Evolutionary conservation across 2,113 vertebrate genomes (phyloP), one percentile per base, ranked within the genome.

Genomic region (Pyrgilauda ruficollis): DNA sequence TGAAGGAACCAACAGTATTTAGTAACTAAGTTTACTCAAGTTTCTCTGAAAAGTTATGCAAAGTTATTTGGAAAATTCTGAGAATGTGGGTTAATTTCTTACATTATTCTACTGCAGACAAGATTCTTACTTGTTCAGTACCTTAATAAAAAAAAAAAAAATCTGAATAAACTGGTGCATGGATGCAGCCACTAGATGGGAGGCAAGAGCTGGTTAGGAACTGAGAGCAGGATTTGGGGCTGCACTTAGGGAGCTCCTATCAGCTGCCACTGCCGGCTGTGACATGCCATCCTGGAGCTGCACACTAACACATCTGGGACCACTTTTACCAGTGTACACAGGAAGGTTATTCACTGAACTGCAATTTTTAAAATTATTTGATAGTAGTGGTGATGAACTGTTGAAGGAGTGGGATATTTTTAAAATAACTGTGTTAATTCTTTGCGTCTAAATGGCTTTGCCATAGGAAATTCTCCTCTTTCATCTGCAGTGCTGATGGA

Each of bases 141-240:
- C 15, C 15, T 30, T 11, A 21, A 67, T 39, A 7, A 1, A 58
- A 52, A 52, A 13, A 13, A n/a, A 68, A 61, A 70, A 41, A 44
- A 30, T 1, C 18, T 17, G n/a, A 61, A 31, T 33, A 13, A 68
- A 69, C 28, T 24, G 10, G 8, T 43, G 67, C 35, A 14, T 22
- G 39, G 23, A 39, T 39, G 4, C 17, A 81, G 83, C 96, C 96
- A 72, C 94, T 95, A 97, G 94, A 78, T 97, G 96, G 95, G 61
- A 94, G 94, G 47, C 89, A 81, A 93, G 96, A 92, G 93, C 95
- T 87, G 80, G 24, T 10, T 74, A 84, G 73, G 33, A 88, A 31
- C 49, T 15, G 30, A 27, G 33, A 95, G 41, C 16, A 7, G 17
- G 43, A 15, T 8, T 0, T 44, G 47, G 6, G 47, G 37, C 21